Base-by-base conservation (phyloP, 2,113 vertebrate species). In the Urocitellus parryii region DNA sequence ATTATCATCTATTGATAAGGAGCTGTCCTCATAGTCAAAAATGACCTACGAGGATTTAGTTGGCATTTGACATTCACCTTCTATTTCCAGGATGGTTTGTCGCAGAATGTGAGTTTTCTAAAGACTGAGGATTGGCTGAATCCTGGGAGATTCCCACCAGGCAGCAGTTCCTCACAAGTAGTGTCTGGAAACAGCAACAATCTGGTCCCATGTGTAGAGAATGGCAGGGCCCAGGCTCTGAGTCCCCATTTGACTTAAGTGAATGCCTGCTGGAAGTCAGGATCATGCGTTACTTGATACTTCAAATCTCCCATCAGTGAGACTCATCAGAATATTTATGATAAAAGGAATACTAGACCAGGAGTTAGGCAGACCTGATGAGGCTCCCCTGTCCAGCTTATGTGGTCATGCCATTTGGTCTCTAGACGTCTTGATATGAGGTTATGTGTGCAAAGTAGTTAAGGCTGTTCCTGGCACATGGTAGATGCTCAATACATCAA, bases 1-100 rank as follows among this genome's bases (percentile, higher is more conserved):
- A 45, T 45, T 45, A 45, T 18, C 12, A 6, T 39, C 29, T 1
- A 5, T 81, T 86, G 73, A 22, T n/a, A 70, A 53, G 25, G 18
- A 86, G 42, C 18, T 58, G 1, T 5, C 16, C 27, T 14, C 29
- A 76, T 17, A 48, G 81, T 92, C 32, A 84, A 73, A 76, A 37
- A 92, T 34, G 48, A 78, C 18, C 4, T 29, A 88, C 24, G 4
- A 42, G 39, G 82, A 20, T 5, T 80, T 51, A 0, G 0, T 48
- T 81, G 78, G 45, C 53, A 53, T 65, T 84, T 81, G 77, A 32
- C 37, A 42, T 29, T 77, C 82, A 29, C 16, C 42, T 24, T 84
- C 48, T 92, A 45, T 91, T 95, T 90, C 24, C 61, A 24, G 53
- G 61, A 39, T 68, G 34, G 37, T 24, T 88, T 93, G 17, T 88